Percentiles rank a stretch among this genome's conserved stretches.
Conservation (phyloP, 2,888 invertebrate species). For the Drepana falcataria region DNA sequence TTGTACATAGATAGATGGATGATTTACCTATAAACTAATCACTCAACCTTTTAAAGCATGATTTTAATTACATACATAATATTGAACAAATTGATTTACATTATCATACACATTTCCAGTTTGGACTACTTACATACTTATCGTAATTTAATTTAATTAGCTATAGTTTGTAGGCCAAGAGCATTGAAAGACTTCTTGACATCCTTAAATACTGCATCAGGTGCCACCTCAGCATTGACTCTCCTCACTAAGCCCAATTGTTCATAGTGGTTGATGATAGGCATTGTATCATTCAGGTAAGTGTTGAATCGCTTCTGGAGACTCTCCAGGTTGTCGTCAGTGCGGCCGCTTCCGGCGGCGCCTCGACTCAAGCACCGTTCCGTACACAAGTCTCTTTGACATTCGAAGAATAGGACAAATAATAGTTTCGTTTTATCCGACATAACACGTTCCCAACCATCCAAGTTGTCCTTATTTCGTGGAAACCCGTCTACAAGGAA, state of each 20-base stretch:
- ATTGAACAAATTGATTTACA: conserved; percentile 1
- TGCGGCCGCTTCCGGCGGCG: conserved; percentile 92
- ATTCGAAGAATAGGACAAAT: conserved; percentile 96
- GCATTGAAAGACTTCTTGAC: conserved; percentile 75
- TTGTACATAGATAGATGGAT: no score
- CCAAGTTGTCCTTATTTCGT: conserved; percentile 95
- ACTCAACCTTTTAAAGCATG: neutral
- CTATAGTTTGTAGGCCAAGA: conserved; percentile 47
- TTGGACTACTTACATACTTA: conserved; percentile 38
- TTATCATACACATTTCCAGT: conserved; percentile 10
- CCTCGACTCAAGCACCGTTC: conserved; percentile 92
- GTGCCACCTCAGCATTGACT: conserved; percentile 84
- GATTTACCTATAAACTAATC: neutral
- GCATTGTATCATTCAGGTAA: conserved; percentile 90
- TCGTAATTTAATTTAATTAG: conserved; percentile 31
- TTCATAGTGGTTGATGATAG: conserved; percentile 92
- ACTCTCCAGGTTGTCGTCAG: conserved; percentile 95
- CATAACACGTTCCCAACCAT: conserved; percentile 95
- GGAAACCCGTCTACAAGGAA: conserved; percentile 99
- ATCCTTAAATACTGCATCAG: conserved; percentile 82
- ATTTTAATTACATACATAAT: neutral
- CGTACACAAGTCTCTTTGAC: conserved; percentile 89
- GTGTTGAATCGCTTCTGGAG: conserved; percentile 92
- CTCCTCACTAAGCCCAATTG: conserved; percentile 83
- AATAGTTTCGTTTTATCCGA: conserved; percentile 88